Percentiles rank a stretch among this genome's conserved stretches.
Conservation (phyloP, 2,888 invertebrate species). For the Frankliniella intonsa region DNA sequence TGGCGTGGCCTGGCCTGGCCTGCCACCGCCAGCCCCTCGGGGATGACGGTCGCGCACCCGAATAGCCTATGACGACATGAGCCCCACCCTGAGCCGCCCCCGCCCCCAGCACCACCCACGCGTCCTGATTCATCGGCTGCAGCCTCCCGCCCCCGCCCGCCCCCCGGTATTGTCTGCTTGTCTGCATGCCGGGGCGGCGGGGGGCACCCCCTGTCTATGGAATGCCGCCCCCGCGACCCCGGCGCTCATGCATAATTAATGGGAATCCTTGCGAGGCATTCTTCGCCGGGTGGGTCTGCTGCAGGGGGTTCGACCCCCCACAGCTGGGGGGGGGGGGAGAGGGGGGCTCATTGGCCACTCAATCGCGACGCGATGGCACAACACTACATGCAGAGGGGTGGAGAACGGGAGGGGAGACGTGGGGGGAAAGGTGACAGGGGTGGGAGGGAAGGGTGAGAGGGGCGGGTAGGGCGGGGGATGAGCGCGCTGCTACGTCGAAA, state of each 20-base stretch:
- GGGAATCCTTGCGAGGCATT: background rate
- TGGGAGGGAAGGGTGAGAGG: background rate
- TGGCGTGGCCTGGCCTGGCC: background rate
- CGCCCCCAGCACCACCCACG: too few relatives aligned
- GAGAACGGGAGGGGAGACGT: background rate
- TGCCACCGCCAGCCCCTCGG: background rate
- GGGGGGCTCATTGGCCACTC: background rate
- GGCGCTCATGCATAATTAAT: background rate
- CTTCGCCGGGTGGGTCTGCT: background rate
- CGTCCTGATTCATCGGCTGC: background rate
- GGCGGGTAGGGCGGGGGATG: background rate
- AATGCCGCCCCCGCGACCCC: too few relatives aligned
- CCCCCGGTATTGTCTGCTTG: background rate
- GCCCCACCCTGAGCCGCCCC: background rate
- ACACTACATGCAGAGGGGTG: background rate
- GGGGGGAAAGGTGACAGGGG: background rate
- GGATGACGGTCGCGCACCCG: too few relatives aligned
- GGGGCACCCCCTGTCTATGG: background rate
- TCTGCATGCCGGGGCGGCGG: background rate
- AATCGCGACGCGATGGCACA: background rate
- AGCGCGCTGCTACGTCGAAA: background rate
- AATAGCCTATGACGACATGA: background rate
- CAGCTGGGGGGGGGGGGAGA: background rate
- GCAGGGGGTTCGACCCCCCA: background rate
- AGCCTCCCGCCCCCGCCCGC: too few relatives aligned